Evolutionary conservation across 2,797 vertebrate species (phyloP).

Genomic region (Sparidentex hasta): DNA sequence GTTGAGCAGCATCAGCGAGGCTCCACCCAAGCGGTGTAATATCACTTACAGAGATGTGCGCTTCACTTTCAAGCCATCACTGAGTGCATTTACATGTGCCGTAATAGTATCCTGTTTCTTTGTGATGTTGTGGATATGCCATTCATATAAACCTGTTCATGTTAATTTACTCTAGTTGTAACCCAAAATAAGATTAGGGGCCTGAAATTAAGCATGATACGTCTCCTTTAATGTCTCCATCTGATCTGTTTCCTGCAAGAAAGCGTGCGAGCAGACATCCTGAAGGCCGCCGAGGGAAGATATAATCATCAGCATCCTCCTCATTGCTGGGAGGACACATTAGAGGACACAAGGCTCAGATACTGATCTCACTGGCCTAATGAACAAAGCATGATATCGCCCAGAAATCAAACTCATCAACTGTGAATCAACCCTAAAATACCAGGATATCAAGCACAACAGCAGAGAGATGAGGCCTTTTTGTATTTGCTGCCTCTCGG

Average conservation of each 20-base stretch:
- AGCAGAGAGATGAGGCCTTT: conserved; percentile 6
- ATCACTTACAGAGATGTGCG: no score
- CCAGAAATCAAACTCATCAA: conserved; percentile 20
- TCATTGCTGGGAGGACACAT: conserved; percentile 52
- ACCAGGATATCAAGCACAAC: conserved; percentile 3
- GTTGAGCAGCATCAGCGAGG: conserved; percentile 7
- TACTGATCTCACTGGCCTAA: conserved; percentile 34
- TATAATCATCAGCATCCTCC: conserved; percentile 62
- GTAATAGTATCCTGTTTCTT: no score
- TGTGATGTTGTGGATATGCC: no score
- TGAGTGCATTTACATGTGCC: background rate
- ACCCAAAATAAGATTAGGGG: no score
- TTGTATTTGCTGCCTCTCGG: conserved; percentile 20
- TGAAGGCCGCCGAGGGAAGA: conserved; percentile 52
- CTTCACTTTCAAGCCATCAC: background rate
- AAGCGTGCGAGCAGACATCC: conserved; percentile 48
- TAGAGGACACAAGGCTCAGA: conserved; percentile 56
- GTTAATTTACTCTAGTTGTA: no score
- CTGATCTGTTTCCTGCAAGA: conserved; percentile 48
- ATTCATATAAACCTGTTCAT: no score
- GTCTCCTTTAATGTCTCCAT: conserved; percentile 20
- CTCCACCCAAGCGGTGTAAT: background rate
- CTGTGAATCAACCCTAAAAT: conserved; percentile 22
- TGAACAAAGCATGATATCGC: conserved; percentile 6
- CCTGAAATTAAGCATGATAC: no score